Percentiles rank a stretch among this genome's conserved stretches.
Evolutionary conservation across 2,113 vertebrate genomes (phyloP).

Genomic region (Dasyurus viverrinus): DNA sequence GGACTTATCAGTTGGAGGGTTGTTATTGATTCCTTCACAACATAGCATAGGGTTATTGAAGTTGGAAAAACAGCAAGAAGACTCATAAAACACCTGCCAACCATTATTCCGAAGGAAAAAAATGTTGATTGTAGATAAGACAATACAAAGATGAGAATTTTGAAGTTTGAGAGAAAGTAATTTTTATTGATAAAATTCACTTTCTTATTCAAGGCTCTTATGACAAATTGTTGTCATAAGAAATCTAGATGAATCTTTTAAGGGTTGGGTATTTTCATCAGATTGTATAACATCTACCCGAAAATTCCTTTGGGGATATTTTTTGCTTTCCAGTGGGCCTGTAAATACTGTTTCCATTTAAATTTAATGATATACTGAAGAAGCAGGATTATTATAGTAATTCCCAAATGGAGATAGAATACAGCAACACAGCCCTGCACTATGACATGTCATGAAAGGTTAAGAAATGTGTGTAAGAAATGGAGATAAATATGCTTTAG

Average conservation of each 20-base stretch:
- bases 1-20: not conserved
- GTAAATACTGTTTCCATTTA: not conserved
- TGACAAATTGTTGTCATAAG: not conserved
- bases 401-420: not conserved
- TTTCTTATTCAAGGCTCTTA: not conserved
- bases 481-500: not conserved
- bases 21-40: not conserved
- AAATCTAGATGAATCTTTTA: not conserved
- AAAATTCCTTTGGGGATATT: not conserved
- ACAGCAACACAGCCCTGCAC: not conserved
- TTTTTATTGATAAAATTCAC: not conserved
- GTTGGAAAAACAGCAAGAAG: not conserved
- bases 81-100: not conserved
- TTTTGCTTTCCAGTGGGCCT: not conserved
- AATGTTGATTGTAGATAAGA: not conserved
- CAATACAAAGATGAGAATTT: not conserved
- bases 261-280: not conserved
- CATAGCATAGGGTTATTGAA: not conserved
- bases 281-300: not conserved
- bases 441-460: not conserved
- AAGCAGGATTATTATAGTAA: not conserved
- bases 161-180: not conserved
- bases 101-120: not conserved
- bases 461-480: not conserved
- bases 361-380: not conserved